Evolutionary conservation across 1,140 invertebrate genomes (phyloP).

Genomic region (Achroia grisella): DNA sequence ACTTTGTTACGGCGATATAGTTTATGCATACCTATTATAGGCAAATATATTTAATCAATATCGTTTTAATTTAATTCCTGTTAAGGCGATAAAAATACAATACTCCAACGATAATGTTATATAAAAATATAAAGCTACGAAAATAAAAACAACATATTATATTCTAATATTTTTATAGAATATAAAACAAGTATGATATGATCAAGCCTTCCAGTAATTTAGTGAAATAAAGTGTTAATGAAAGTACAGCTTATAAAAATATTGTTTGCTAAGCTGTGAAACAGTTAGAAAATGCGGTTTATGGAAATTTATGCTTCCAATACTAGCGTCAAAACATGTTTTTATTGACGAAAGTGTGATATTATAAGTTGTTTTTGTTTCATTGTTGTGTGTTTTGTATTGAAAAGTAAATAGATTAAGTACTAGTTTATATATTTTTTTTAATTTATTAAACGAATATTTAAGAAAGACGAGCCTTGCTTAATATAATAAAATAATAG

Average conservation of each 20-base stretch:
- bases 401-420: conserved; percentile 49
- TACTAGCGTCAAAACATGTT: conserved; percentile 39
- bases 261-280: conserved; percentile 59
- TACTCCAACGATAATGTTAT: conserved; percentile 62
- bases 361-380: conserved; percentile 68
- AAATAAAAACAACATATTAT: conserved; percentile 56
- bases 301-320: conserved; percentile 52
- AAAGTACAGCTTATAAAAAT: conserved; percentile 50
- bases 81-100: conserved; percentile 48
- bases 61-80: conserved; percentile 17
- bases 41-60: conserved; percentile 15
- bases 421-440: conserved; percentile 46
- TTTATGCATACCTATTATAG: background rate
- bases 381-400: conserved; percentile 66
- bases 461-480: conserved; percentile 71
- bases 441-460: conserved; percentile 67
- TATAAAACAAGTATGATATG: conserved; percentile 64
- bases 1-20: conserved; percentile 4
- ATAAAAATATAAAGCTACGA: conserved; percentile 50
- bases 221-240: conserved; percentile 54
- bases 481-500: conserved; percentile 49
- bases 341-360: conserved; percentile 64
- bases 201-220: conserved; percentile 72
- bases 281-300: conserved; percentile 37
- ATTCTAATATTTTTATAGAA: conserved; percentile 74